phyloP scores from a whole-genome alignment of 1,140 invertebrate species.

The Drosophila dunni region DNA sequence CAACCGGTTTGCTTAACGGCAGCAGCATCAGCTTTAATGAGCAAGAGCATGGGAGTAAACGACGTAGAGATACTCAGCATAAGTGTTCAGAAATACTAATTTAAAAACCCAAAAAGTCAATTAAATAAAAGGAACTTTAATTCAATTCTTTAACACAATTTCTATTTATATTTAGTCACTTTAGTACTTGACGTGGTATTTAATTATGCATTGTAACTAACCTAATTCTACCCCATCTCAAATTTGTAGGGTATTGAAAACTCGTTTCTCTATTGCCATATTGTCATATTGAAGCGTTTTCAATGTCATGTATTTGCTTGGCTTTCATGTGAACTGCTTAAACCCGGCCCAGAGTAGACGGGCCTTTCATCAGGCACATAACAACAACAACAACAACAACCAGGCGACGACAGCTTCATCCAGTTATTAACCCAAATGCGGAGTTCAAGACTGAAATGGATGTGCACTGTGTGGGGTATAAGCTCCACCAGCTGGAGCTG shows the following conservation, averaged over 20 bases:
- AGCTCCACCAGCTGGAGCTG: not conserved
- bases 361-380: constrained; percentile 22
- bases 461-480: constrained; percentile 3
- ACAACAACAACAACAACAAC: no score
- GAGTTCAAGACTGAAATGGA: constrained; percentile 8
- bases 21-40: not conserved
- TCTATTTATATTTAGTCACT: no score
- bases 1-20: constrained; percentile 35
- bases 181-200: no score
- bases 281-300: constrained; percentile 69
- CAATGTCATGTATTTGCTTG: constrained; percentile 66
- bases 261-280: constrained; percentile 57
- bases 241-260: constrained; percentile 42
- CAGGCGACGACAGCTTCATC: constrained; percentile 9
- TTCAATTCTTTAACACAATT: no score
- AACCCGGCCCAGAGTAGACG: constrained; percentile 11
- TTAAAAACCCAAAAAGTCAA: not conserved
- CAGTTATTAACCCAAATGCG: constrained; percentile 36
- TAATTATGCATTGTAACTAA: no score
- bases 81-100: constrained; percentile 14
- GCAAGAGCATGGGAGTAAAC: not conserved
- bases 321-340: constrained; percentile 34
- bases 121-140: no score
- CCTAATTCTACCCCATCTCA: not conserved
- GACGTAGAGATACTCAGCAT: constrained; percentile 17